A percentile compares a stretch with the other conserved stretches of the same genome.
These are phyloP conservation scores for Catocala sponsa DNA, from an alignment of 2,888 invertebrate species.

Conservation along the genomic window DNA sequence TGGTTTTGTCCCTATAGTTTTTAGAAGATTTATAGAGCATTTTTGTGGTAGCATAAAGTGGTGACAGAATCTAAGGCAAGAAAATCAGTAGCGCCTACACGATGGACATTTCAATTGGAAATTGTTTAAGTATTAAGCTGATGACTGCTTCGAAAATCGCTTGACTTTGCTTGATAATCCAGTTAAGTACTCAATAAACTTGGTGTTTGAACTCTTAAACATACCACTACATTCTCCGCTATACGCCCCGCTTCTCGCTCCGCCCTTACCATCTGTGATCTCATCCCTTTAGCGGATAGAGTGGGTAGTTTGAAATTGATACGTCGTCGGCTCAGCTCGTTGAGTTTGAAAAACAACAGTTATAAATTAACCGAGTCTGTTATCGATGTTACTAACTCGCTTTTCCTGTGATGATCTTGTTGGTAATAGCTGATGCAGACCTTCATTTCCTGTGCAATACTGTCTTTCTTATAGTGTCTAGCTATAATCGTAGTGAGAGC, in stretches of 20 bases:
- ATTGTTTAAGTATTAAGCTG: no score
- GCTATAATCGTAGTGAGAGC: no score
- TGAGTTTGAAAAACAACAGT: constrained; percentile 39
- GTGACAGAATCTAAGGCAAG: no score
- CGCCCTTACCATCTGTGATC: neutral
- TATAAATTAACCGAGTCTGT: constrained; percentile 30
- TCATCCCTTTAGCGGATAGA: constrained; percentile 15
- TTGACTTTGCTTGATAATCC: no score
- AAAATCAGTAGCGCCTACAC: no score
- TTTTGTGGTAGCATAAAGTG: no score
- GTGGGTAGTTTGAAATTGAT: constrained; percentile 31
- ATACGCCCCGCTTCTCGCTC: neutral
- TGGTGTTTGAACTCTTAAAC: neutral
- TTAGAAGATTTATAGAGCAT: no score
- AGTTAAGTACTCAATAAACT: no score
- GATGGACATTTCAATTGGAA: no score
- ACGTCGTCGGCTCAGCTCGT: constrained; percentile 14
- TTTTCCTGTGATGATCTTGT: constrained; percentile 34
- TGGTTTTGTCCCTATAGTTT: no score
- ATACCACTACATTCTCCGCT: neutral
- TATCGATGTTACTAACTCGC: constrained; percentile 35
- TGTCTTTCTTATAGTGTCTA: no score
- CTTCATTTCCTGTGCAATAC: neutral
- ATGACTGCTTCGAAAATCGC: no score
- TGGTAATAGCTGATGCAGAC: neutral